A percentile compares a stretch with the other conserved stretches of the same genome.
Evolutionary conservation across 1,140 invertebrate species (phyloP).

Genomic region (Calephelis nemesis): DNA sequence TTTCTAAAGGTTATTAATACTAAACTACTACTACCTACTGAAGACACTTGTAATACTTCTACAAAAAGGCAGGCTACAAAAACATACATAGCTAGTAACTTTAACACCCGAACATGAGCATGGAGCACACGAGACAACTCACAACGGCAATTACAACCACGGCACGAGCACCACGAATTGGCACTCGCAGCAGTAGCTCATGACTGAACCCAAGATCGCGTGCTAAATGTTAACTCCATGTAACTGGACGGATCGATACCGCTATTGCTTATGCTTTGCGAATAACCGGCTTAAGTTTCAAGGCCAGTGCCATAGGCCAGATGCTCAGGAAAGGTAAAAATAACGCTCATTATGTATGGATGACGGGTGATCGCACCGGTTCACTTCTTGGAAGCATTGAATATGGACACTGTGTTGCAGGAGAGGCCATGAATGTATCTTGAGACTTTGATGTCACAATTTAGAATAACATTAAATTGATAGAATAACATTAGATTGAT

Average conservation of each 20-base stretch:
- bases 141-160: background rate
- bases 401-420: conserved; percentile 5
- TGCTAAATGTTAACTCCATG: conserved; percentile 38
- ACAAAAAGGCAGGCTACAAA: background rate
- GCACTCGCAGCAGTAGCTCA: conserved; percentile 39
- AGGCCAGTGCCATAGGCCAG: conserved; percentile 29
- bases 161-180: background rate
- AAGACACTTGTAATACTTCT: too few relatives aligned
- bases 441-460: too few relatives aligned
- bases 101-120: background rate
- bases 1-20: too few relatives aligned
- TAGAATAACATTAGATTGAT: too few relatives aligned
- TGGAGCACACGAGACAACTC: background rate
- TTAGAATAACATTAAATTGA: too few relatives aligned
- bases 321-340: conserved; percentile 25
- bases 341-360: conserved; percentile 24
- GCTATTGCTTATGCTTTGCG: conserved; percentile 36
- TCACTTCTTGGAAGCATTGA: conserved; percentile 12
- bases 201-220: conserved; percentile 37
- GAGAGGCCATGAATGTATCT: background rate
- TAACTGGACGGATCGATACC: conserved; percentile 45
- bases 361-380: conserved; percentile 8
- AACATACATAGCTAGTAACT: background rate
- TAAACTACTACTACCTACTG: too few relatives aligned
- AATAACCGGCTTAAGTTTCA: conserved; percentile 35